These are phyloP conservation scores for Corynorhinus townsendii DNA, from an alignment of 2,113 vertebrate genomes.

Conservation along the genomic window DNA sequence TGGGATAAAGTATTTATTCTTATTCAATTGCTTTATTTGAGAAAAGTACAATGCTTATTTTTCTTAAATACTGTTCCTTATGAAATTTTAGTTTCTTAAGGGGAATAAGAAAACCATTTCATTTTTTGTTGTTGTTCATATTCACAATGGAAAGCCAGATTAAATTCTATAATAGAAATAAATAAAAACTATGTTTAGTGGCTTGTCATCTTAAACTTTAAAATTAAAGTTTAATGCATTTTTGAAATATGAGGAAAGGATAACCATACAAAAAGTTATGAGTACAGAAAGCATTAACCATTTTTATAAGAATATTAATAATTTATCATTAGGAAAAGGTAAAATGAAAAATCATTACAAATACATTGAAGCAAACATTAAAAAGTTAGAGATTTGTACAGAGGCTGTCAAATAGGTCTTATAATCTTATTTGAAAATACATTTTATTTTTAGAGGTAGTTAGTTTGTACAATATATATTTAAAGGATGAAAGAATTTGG, in stretches of 20 bases:
- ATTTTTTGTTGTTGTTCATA: slow-evolving; percentile 14
- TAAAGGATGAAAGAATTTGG: neutral
- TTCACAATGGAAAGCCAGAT: slow-evolving; percentile 39
- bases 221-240: slow-evolving; percentile 66
- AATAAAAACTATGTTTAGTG: slow-evolving; percentile 55
- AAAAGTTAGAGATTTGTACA: slow-evolving; percentile 21
- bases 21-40: slow-evolving; percentile 25
- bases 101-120: slow-evolving; percentile 12
- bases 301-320: slow-evolving; percentile 62
- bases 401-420: neutral
- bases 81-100: slow-evolving; percentile 49
- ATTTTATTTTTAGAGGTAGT: neutral
- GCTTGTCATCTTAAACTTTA: slow-evolving; percentile 58
- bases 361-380: slow-evolving; percentile 25
- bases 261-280: slow-evolving; percentile 36
- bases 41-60: slow-evolving; percentile 23
- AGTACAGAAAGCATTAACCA: slow-evolving; percentile 42
- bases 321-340: slow-evolving; percentile 48
- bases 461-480: neutral
- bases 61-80: slow-evolving; percentile 23
- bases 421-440: slow-evolving; percentile 33
- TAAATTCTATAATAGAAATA: slow-evolving; percentile 50
- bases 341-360: slow-evolving; percentile 43
- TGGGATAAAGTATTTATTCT: neutral
- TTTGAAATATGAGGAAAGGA: slow-evolving; percentile 51